Conservation (phyloP, 2,888 invertebrate species). For the Nemurella pictetii region DNA sequence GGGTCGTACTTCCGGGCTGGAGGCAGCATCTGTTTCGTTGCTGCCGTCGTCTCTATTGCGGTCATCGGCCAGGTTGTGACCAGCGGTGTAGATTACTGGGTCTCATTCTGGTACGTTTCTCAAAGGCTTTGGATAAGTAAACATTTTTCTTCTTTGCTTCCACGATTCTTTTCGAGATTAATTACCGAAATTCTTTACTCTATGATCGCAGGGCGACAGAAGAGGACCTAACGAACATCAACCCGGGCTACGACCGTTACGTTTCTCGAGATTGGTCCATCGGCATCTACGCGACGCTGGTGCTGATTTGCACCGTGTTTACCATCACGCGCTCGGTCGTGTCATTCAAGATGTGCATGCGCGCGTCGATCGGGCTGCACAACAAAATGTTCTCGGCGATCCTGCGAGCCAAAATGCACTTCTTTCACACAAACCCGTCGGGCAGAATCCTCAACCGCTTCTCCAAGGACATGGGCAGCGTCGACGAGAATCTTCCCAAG, state of each 20-base stretch:
- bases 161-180: neutral
- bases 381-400: slow-evolving; percentile 73
- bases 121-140: neutral
- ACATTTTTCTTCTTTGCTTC: neutral
- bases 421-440: slow-evolving; percentile 59
- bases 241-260: neutral
- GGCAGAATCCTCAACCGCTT: slow-evolving; percentile 58
- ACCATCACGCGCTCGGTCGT: slow-evolving; percentile 65
- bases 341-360: slow-evolving; percentile 65
- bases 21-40: neutral
- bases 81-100: slow-evolving; percentile 76
- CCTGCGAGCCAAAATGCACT: slow-evolving; percentile 59
- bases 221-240: neutral
- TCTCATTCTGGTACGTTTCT: slow-evolving; percentile 70
- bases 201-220: neutral
- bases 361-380: slow-evolving; percentile 70
- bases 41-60: neutral
- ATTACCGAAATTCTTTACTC: neutral
- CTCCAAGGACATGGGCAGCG: slow-evolving; percentile 56
- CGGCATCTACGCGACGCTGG: slow-evolving; percentile 34
- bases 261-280: slow-evolving; percentile 30
- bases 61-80: slow-evolving; percentile 49
- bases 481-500: slow-evolving; percentile 51
- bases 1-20: slow-evolving; percentile 19
- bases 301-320: slow-evolving; percentile 55